Conservation (phyloP, 2,113 vertebrate species). For the Ictalurus furcatus region DNA sequence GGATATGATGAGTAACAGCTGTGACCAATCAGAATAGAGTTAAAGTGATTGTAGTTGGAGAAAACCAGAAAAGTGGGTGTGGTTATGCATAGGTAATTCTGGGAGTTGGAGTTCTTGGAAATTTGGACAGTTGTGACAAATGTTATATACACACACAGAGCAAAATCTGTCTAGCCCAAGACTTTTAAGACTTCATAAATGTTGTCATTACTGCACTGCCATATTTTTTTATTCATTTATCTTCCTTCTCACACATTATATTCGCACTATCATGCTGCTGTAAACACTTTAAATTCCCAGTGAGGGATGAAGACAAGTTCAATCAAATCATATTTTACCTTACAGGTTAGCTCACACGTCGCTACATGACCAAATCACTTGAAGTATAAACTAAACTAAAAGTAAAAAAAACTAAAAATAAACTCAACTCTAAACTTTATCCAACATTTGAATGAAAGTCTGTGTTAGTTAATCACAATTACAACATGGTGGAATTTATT, state of each 20-base stretch:
- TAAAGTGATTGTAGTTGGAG: neutral
- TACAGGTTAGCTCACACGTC: neutral
- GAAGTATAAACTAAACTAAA: too few relatives aligned
- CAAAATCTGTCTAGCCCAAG: neutral
- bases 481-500: neutral
- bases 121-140: neutral
- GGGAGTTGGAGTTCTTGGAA: neutral
- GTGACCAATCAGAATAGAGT: neutral
- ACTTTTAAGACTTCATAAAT: too few relatives aligned
- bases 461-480: too few relatives aligned
- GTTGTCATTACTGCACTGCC: too few relatives aligned
- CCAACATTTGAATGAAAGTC: too few relatives aligned
- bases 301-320: neutral
- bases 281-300: neutral
- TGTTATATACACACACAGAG: neutral
- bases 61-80: neutral
- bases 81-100: neutral
- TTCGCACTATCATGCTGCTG: neutral
- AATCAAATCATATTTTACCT: neutral
- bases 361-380: neutral
- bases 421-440: too few relatives aligned
- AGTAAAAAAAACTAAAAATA: too few relatives aligned
- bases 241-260: neutral
- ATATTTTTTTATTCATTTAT: neutral
- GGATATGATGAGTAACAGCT: neutral